Conservation (phyloP, 2,888 invertebrate species). For the Aspidapion aeneum region DNA sequence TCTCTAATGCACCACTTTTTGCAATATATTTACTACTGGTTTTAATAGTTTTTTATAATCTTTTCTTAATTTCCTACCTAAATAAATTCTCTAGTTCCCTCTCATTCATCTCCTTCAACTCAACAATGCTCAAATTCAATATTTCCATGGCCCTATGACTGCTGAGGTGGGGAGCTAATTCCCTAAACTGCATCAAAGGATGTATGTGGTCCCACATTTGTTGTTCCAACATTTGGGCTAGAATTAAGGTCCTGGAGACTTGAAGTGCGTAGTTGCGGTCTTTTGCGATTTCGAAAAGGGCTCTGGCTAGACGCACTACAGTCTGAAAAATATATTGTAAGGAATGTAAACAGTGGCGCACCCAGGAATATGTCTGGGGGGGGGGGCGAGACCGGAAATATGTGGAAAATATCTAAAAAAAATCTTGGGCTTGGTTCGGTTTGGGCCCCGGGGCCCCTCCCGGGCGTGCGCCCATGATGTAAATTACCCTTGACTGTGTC, state of each 20-base stretch:
- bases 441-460: no score
- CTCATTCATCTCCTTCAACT: constrained; percentile 81
- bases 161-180: constrained; percentile 62
- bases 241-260: constrained; percentile 77
- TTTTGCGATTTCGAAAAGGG: constrained; percentile 86
- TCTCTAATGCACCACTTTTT: no score
- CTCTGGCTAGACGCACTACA: constrained; percentile 84
- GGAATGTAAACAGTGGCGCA: no score
- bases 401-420: no score
- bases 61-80: no score
- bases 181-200: constrained; percentile 81
- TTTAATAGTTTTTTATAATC: no score
- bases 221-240: constrained; percentile 92
- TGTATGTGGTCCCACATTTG: constrained; percentile 86
- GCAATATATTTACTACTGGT: no score
- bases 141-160: constrained; percentile 79
- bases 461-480: no score
- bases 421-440: no score
- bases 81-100: constrained; percentile 82
- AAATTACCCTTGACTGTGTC: no score
- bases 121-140: constrained; percentile 68
- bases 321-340: constrained; percentile 77
- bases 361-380: no score
- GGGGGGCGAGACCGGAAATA: no score
- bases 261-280: constrained; percentile 83